Percentiles rank a stretch among this genome's conserved stretches.
Conservation (phyloP, 2,113 vertebrate species). For the Oryzias curvinotus region DNA sequence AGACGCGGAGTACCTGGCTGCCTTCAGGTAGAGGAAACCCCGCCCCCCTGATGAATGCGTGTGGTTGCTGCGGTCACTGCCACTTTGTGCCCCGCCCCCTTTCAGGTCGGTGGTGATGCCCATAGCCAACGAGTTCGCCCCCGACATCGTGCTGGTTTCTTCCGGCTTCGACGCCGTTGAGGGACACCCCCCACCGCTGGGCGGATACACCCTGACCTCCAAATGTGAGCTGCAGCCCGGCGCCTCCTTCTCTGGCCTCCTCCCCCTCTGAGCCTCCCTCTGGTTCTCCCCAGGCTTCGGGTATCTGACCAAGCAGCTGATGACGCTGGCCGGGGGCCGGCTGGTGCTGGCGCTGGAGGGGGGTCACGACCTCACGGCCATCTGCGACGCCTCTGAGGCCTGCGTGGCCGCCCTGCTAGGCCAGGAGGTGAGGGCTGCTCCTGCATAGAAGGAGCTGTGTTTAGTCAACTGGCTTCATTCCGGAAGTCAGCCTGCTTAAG, state of each 20-base stretch:
- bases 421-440: conserved; percentile 80
- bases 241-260: too few relatives aligned
- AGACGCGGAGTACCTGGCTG: conserved; percentile 90
- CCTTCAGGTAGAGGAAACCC: conserved; percentile 85
- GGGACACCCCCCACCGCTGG: conserved; percentile 90
- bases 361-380: conserved; percentile 75
- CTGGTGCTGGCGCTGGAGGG: conserved; percentile 87
- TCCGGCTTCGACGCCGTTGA: conserved; percentile 95
- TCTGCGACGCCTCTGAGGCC: conserved; percentile 85
- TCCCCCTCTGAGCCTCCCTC: too few relatives aligned
- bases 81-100: background rate
- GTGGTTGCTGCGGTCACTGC: too few relatives aligned
- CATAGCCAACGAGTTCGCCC: conserved; percentile 92
- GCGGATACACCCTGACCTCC: conserved; percentile 91
- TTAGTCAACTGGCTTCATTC: too few relatives aligned
- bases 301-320: conserved; percentile 91
- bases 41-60: too few relatives aligned
- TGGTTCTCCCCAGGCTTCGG: conserved; percentile 83
- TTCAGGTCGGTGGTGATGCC: conserved; percentile 94
- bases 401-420: conserved; percentile 90
- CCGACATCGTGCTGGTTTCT: conserved; percentile 92
- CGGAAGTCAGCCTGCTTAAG: background rate
- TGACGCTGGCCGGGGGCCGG: conserved; percentile 87
- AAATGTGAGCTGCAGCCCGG: conserved; percentile 79
- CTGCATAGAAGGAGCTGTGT: too few relatives aligned